Percentiles rank a stretch among this genome's conserved stretches.
Evolutionary conservation across 2,113 vertebrate genomes (phyloP).

Genomic region (Ptychochromis oligacanthus): DNA sequence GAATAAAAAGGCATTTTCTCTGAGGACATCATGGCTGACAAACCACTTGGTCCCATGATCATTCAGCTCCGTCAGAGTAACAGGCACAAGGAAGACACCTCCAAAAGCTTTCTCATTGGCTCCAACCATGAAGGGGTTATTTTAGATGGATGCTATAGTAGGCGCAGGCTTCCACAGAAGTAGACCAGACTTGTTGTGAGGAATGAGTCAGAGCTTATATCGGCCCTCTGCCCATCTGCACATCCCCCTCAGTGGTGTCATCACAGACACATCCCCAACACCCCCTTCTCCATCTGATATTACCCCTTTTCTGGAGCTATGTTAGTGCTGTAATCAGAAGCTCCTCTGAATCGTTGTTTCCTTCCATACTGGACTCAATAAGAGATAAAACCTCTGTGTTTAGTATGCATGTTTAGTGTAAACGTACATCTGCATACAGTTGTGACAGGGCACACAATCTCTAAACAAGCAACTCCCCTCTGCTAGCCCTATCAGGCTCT

Average conservation of each 20-base stretch:
- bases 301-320: conserved; percentile 35
- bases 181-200: conserved; percentile 55
- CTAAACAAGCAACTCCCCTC: conserved; percentile 16
- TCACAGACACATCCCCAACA: conserved; percentile 58
- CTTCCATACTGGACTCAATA: not conserved
- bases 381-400: conserved; percentile 27
- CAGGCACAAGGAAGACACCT: conserved; percentile 25
- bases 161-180: conserved; percentile 53
- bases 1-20: conserved; percentile 35
- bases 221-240: conserved; percentile 73
- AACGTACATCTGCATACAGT: conserved; percentile 13
- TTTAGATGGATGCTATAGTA: conserved; percentile 64
- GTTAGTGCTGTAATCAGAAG: conserved; percentile 6
- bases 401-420: conserved; percentile 37
- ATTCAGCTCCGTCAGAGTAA: conserved; percentile 36
- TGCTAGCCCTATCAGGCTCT: not conserved
- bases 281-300: conserved; percentile 61
- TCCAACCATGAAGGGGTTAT: conserved; percentile 31
- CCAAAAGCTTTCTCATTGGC: conserved; percentile 21
- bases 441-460: conserved; percentile 8
- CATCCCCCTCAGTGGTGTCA: conserved; percentile 65
- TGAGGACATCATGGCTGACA: conserved; percentile 37
- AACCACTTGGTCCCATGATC: conserved; percentile 36
- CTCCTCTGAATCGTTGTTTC: conserved; percentile 1
- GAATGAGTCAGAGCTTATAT: conserved; percentile 75